Conservation (phyloP, 64 coral and sea anemone genomes). For the Montipora foliosa region DNA sequence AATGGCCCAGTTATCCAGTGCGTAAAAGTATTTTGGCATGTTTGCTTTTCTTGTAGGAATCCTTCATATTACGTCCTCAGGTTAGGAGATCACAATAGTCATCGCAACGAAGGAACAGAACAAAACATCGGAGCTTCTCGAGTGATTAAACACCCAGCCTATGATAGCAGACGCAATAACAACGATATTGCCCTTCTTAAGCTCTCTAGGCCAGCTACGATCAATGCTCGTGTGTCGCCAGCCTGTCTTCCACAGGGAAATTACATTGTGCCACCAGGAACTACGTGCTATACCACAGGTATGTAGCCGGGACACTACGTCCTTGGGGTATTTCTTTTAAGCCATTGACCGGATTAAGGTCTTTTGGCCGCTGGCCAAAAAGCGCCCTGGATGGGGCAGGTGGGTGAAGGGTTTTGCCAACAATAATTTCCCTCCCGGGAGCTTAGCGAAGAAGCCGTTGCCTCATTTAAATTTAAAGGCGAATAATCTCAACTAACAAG, state of each 20-base stretch:
- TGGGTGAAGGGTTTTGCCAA: too few relatives aligned
- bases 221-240: constrained; percentile 47
- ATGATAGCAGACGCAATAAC: constrained; percentile 37
- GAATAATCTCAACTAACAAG: too few relatives aligned
- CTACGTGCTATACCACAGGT: constrained; percentile 57
- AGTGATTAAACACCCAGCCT: constrained; percentile 60
- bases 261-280: constrained; percentile 33
- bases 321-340: too few relatives aligned
- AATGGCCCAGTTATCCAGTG: too few relatives aligned
- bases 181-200: neutral
- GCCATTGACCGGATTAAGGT: too few relatives aligned
- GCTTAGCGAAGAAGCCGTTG: too few relatives aligned
- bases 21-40: neutral
- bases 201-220: constrained; percentile 36
- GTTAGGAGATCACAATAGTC: constrained; percentile 67
- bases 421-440: too few relatives aligned
- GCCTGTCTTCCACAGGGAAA: constrained; percentile 56
- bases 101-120: constrained; percentile 69
- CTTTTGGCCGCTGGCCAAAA: too few relatives aligned
- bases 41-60: neutral
- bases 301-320: neutral
- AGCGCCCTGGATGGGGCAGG: too few relatives aligned
- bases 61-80: constrained; percentile 39
- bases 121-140: constrained; percentile 34
- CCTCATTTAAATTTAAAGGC: too few relatives aligned